phyloP scores from a whole-genome alignment of 2,113 vertebrate species.

The Phocoena phocoena region DNA sequence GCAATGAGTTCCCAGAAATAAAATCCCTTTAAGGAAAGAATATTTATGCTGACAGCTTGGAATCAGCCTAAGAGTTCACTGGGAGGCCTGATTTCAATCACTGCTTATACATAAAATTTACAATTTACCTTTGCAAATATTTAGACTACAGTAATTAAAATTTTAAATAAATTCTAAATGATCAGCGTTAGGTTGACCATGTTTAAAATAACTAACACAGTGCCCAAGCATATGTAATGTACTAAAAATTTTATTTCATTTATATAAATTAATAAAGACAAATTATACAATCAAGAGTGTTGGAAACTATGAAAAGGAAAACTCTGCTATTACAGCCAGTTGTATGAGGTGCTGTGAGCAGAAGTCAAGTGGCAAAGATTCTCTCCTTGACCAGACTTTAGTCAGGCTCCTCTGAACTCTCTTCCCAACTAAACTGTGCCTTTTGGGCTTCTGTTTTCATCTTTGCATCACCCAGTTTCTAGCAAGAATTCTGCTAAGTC shows the following conservation, averaged over 20 bases:
- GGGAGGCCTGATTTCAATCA: background rate
- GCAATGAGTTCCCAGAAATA: background rate
- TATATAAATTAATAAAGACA: background rate
- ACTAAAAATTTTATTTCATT: background rate
- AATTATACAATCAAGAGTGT: background rate
- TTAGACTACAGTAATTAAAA: background rate
- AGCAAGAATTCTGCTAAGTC: background rate
- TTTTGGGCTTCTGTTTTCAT: background rate
- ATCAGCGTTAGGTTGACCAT: background rate
- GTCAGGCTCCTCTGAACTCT: background rate
- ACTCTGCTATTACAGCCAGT: background rate
- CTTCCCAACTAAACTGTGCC: background rate
- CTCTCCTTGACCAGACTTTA: background rate
- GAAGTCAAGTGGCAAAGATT: background rate
- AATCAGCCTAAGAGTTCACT: background rate
- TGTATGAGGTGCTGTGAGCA: background rate
- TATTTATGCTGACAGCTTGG: background rate
- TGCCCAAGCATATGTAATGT: background rate
- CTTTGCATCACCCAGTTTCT: background rate
- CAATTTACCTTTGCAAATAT: background rate
- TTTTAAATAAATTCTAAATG: background rate
- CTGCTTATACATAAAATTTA: background rate
- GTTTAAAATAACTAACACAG: background rate
- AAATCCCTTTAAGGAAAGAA: background rate
- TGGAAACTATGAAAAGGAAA: background rate